Base-by-base conservation (phyloP, 1,140 invertebrate species). In the Drosophila mauritiana region DNA sequence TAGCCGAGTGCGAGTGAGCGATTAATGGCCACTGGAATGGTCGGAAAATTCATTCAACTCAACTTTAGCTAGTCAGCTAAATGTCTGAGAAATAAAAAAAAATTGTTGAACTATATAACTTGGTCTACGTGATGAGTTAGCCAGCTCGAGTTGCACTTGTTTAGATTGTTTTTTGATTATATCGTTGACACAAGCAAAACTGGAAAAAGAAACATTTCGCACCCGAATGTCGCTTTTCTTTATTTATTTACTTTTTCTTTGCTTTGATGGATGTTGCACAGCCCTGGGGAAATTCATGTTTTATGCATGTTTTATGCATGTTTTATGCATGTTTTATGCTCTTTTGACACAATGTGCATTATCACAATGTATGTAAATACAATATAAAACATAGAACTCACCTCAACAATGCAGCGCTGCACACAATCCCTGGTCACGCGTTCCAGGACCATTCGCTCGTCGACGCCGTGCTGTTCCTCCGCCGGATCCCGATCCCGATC, bases 361-460 rank as follows among this genome's bases (percentile, higher is more conserved):
- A 22, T 22, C 20, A 22, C 20, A 22, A 22, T 22, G 20, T 22
- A 22, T 22, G 20, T 22, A 22, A 22, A 22, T 22, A 22, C 20
- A 22, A 22, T 22, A 22, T 22, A 22, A 22, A 22, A 22, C 1
- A 2, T 22, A 22, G 20, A 22, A 22, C 48, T 52, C 46, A 90
- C 88, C 79, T 90, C 88, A 2, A 88, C 77, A 57, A 91, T 84
- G 45, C 88, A 90, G 2, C 83, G 88, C 59, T 83, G 75, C 8
- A 91, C 68, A 53, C 88, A 91, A 6, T 90, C 86, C 3, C 79
- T 42, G n/a, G 88, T 90, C 22, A 91, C 83, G 1, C 51, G 69
- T 37, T 89, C 83, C 12, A 79, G 39, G 31, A 57, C 55, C 11
- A 88, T 64, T 7, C 79, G 72, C 63, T 86, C 83, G 27, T 86